Percentiles rank a stretch among this genome's conserved stretches.
These are phyloP conservation scores for Rhabdomys dilectus DNA, from an alignment of 2,113 vertebrate genomes.

Conservation along the genomic window DNA sequence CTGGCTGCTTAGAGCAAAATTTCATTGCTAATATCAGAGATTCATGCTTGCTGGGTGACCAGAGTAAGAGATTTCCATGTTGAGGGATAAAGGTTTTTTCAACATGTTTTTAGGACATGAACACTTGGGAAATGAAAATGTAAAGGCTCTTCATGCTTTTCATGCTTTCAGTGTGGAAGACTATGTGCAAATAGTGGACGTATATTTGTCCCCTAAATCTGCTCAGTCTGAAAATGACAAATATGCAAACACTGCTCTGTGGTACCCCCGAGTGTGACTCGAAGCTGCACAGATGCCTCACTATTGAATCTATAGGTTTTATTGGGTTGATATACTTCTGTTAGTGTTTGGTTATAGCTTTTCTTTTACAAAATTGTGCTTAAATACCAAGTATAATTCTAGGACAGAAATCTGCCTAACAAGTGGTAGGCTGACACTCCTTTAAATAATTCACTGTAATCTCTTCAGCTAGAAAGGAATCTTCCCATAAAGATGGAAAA, in stretches of 20 bases:
- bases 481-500: not conserved
- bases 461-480: conserved; percentile 28
- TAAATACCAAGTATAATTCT: conserved; percentile 2
- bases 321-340: not conserved
- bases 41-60: not conserved
- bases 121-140: conserved; percentile 23
- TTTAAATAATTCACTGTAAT: conserved; percentile 51
- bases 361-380: not conserved
- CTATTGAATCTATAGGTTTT: not conserved
- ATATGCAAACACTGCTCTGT: not conserved
- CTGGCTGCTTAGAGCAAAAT: conserved; percentile 20
- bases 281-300: not conserved
- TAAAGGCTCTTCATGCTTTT: not conserved
- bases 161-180: not conserved
- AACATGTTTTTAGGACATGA: not conserved
- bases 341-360: not conserved
- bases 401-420: not conserved
- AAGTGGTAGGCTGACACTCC: not conserved
- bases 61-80: not conserved
- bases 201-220: not conserved
- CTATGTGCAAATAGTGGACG: not conserved
- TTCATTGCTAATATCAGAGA: not conserved
- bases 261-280: not conserved
- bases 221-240: not conserved
- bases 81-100: not conserved